A percentile compares a stretch with the other conserved stretches of the same genome.
Conservation (phyloP, 53 echinoderm and acorn worm species). For the Arbacia lixula region DNA sequence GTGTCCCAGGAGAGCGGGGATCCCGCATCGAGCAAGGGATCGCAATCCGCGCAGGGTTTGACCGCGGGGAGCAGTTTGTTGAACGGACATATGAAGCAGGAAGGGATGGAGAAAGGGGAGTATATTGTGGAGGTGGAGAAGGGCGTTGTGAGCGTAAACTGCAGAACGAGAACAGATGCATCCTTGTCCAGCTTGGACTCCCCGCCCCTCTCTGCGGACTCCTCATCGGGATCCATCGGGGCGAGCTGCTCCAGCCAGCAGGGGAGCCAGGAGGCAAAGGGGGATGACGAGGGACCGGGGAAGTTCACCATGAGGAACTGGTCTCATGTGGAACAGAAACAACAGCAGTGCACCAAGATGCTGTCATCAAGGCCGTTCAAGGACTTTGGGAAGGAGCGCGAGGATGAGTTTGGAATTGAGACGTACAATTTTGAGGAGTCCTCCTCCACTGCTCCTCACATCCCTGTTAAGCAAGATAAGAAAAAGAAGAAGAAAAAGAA, state of each 20-base stretch:
- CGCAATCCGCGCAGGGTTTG: neutral
- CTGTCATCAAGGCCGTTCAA: constrained; percentile 54
- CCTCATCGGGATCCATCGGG: constrained; percentile 43
- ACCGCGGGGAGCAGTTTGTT: neutral
- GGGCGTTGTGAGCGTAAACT: constrained; percentile 14
- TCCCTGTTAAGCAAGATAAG: neutral
- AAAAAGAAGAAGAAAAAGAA: constrained; percentile 75
- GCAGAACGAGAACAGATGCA: neutral
- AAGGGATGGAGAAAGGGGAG: constrained; percentile 29
- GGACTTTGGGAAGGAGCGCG: constrained; percentile 35
- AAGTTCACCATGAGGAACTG: constrained; percentile 58
- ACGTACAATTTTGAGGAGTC: constrained; percentile 47
- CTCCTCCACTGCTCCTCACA: neutral
- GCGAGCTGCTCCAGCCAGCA: neutral
- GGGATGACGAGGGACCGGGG: neutral
- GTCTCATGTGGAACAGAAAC: constrained; percentile 41
- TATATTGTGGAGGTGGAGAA: constrained; percentile 52
- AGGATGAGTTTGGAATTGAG: constrained; percentile 42
- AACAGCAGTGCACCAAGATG: constrained; percentile 18
- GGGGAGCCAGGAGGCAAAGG: neutral
- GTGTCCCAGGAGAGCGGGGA: neutral
- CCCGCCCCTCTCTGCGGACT: constrained; percentile 46
- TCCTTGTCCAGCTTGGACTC: constrained; percentile 49
- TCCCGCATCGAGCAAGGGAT: neutral
- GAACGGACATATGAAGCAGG: constrained; percentile 25